Percentiles rank a stretch among this genome's conserved stretches.
phyloP scores from a whole-genome alignment of 2,797 vertebrate species.

The Carduelis carduelis region DNA sequence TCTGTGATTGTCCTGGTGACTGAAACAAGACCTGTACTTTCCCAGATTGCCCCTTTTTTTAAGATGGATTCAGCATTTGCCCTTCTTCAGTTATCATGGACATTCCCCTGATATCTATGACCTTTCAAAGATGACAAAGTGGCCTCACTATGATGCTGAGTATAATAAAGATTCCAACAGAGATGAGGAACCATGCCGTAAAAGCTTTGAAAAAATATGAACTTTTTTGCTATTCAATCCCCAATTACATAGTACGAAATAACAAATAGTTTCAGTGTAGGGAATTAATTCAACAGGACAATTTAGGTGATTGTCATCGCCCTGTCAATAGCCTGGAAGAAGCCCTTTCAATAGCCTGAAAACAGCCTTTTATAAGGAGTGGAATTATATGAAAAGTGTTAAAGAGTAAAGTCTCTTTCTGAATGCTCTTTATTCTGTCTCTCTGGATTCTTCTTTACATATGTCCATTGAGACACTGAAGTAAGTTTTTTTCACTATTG shows the following conservation, averaged over 20 bases:
- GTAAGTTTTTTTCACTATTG: constrained; percentile 49
- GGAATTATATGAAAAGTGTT: constrained; percentile 50
- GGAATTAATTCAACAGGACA: constrained; percentile 50
- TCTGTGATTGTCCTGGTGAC: neutral
- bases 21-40: neutral
- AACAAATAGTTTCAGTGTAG: constrained; percentile 41
- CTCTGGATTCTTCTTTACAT: constrained; percentile 37
- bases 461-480: constrained; percentile 34
- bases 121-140: neutral
- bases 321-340: constrained; percentile 50
- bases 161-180: neutral
- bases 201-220: constrained; percentile 30
- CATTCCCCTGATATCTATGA: neutral
- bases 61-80: neutral
- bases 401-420: constrained; percentile 41
- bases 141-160: neutral
- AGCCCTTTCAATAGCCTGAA: constrained; percentile 50
- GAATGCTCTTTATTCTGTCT: constrained; percentile 49
- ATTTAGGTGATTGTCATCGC: constrained; percentile 22
- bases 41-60: neutral
- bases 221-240: neutral
- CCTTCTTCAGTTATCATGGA: neutral
- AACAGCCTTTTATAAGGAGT: constrained; percentile 44
- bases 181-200: neutral
- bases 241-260: constrained; percentile 16